Percentiles rank a stretch among this genome's conserved stretches.
phyloP scores from a whole-genome alignment of 2,113 vertebrate species.

The Sylvietta virens region DNA sequence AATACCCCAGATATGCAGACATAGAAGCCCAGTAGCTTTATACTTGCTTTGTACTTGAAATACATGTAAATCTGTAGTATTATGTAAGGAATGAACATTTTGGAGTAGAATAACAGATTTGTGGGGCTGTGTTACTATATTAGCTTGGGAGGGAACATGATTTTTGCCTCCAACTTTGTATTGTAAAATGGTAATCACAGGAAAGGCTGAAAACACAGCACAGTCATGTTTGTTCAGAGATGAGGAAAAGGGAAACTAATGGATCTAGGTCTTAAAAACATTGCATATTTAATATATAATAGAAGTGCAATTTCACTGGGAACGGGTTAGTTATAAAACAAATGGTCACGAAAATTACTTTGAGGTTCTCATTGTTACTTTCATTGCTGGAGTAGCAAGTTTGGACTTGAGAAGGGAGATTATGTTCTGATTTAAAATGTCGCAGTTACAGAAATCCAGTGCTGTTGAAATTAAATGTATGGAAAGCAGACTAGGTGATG shows the following conservation, averaged over 20 bases:
- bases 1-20: background rate
- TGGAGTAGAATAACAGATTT: background rate
- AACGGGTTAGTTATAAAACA: background rate
- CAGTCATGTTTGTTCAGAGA: background rate
- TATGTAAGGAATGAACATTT: background rate
- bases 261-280: background rate
- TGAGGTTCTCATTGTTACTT: background rate
- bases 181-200: background rate
- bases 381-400: background rate
- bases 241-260: background rate
- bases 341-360: rapidly evolving
- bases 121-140: background rate
- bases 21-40: background rate
- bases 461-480: background rate
- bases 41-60: background rate
- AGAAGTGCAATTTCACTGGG: background rate
- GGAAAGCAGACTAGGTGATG: background rate
- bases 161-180: background rate
- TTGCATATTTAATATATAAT: background rate
- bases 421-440: background rate
- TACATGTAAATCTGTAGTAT: background rate
- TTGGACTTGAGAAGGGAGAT: background rate
- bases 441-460: background rate
- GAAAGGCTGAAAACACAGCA: background rate
- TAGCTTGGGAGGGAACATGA: background rate